A percentile compares a stretch with the other conserved stretches of the same genome.
These are phyloP conservation scores for Psilopsiagon aymara DNA, from an alignment of 2,113 vertebrate genomes.

Conservation along the genomic window DNA sequence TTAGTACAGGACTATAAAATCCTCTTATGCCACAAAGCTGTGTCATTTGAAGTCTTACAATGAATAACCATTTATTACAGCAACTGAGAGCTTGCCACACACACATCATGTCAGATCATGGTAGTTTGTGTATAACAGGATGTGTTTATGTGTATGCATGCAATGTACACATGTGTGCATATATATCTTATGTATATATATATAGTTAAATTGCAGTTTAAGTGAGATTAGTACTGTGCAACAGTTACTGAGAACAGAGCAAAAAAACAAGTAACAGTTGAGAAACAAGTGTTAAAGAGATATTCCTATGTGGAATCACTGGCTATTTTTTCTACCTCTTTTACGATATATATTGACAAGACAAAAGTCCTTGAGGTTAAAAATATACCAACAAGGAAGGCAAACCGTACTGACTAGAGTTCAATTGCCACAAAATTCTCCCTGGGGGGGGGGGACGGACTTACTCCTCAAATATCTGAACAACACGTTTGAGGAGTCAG, in stretches of 20 bases:
- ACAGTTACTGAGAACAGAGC: neutral
- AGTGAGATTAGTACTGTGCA: neutral
- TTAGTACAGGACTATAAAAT: neutral
- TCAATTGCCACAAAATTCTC: constrained; percentile 59
- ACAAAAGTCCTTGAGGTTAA: constrained; percentile 3
- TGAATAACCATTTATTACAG: neutral
- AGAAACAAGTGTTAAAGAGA: neutral
- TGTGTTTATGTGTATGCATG: accelerated
- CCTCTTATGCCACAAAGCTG: neutral
- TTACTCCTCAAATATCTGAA: constrained; percentile 64
- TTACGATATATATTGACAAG: constrained; percentile 12
- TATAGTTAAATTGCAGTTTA: neutral
- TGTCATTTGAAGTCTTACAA: neutral
- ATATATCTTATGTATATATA: neutral
- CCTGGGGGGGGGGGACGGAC: constrained; percentile 14
- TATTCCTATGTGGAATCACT: neutral
- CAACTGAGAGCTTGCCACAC: neutral
- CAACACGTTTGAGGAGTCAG: constrained; percentile 59
- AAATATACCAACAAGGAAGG: constrained; percentile 32
- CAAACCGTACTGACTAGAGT: constrained; percentile 49
- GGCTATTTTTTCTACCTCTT: constrained; percentile 36
- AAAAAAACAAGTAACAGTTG: neutral
- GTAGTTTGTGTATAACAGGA: neutral
- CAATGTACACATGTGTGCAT: accelerated
- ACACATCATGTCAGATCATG: neutral